A percentile compares a stretch with the other conserved stretches of the same genome.
Conservation (phyloP, 2,113 vertebrate genomes). For the mouse (Mus musculus) region DNA sequence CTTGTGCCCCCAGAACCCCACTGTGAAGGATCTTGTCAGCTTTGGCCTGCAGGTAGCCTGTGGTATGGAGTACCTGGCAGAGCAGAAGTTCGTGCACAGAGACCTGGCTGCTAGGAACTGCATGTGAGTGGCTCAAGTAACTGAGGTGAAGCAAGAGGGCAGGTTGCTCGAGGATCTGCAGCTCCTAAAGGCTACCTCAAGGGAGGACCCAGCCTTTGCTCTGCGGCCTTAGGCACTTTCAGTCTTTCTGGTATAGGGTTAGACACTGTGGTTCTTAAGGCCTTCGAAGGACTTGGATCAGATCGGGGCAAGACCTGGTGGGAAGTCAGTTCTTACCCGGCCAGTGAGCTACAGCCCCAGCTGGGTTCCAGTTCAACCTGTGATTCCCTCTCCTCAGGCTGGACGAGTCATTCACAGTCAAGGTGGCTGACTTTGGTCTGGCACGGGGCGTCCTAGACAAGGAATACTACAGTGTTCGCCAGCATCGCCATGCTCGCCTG, state of each 20-base stretch:
- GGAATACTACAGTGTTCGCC: conserved; percentile 96
- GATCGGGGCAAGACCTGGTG: not conserved
- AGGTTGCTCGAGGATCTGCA: not conserved
- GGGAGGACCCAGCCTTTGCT: not conserved
- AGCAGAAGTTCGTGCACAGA: conserved; percentile 97
- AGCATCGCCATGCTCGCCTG: conserved; percentile 92
- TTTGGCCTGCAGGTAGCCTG: conserved; percentile 96
- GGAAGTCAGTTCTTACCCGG: not conserved
- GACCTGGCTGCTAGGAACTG: conserved; percentile 98
- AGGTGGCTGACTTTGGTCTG: conserved; percentile 98
- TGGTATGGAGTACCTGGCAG: conserved; percentile 97
- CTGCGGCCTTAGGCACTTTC: not conserved
- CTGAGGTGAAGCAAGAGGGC: not conserved
- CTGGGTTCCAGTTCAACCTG: not conserved
- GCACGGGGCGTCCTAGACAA: conserved; percentile 96
- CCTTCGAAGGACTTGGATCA: not conserved
- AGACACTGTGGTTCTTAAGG: not conserved
- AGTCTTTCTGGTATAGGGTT: not conserved
- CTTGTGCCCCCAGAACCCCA: conserved; percentile 90
- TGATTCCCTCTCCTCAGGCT: conserved; percentile 86
- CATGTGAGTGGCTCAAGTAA: conserved; percentile 90
- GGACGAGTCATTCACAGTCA: conserved; percentile 95
- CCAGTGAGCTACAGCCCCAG: not conserved
- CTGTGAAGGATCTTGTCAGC: conserved; percentile 96
- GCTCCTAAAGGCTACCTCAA: not conserved